Evolutionary conservation across 1,140 invertebrate genomes (phyloP), one percentile per base, ranked within the genome.

Genomic region (Bombyx mandarina): DNA sequence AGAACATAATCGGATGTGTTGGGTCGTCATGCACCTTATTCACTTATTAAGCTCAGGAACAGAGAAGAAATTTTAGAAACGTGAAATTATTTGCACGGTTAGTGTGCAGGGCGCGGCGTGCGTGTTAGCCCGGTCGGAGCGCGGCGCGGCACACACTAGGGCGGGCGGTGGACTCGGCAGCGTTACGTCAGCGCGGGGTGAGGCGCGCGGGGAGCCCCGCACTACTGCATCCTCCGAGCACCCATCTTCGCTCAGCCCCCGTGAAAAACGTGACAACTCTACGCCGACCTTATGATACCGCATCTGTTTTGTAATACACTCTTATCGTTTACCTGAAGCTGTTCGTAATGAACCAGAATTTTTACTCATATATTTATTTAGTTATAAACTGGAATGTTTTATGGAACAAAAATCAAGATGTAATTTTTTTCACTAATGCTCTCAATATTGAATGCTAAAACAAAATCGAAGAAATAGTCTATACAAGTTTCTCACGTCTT

Each of bases 71-170:
- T 74, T 78, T 70, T 67, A 69, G 66, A 84, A 85, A 85, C 77
- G 77, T 82, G 78, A 82, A 84, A 67, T 74, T 75, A 77, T 85
- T 78, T 75, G 68, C 74, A 84, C 77, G 73, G 75, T 62, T 69
- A 65, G 74, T 61, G 71, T 74, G 68, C 67, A 63, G 73, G 69
- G 71, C 74, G 74, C 75, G 66, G 68, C 66, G 73, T 75, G 71
- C 79, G 75, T 74, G 70, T 63, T 65, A 66, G 79, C 74, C 71
- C 74, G 61, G 74, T 77, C 72, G 73, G 71, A 75, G 73, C 77
- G 78, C 79, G 79, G 77, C 82, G 78, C 84, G 84, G 75, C 77
- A 81, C 83, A 86, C 82, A 87, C 85, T 87, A 83, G 82, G 82
- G 81, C 86, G 79, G 76, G 75, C 69, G 65, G 66, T 71, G 72